These are phyloP conservation scores for Asarcornis scutulata DNA, from an alignment of 2,113 vertebrate genomes.

Conservation along the genomic window DNA sequence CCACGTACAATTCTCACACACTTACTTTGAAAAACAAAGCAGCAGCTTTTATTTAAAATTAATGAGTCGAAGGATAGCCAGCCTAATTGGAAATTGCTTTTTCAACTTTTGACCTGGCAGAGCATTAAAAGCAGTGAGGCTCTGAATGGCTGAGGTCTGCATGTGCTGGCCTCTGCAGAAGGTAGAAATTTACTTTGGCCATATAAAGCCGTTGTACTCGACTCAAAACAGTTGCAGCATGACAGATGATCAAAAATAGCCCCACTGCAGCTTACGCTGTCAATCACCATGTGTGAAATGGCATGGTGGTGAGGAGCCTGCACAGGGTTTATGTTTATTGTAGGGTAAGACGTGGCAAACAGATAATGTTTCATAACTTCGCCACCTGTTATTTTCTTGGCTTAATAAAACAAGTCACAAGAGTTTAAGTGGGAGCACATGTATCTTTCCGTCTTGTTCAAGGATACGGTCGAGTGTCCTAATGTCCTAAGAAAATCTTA, in stretches of 20 bases:
- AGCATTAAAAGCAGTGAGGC: constrained; percentile 46
- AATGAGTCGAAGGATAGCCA: not conserved
- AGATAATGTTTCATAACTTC: constrained; percentile 74
- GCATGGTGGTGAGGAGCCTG: constrained; percentile 65
- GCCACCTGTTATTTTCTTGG: constrained; percentile 78
- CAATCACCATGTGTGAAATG: constrained; percentile 84
- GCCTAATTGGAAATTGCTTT: not conserved
- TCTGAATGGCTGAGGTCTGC: constrained; percentile 59
- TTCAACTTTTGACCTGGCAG: constrained; percentile 49
- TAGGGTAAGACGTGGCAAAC: constrained; percentile 59
- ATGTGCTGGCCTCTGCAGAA: constrained; percentile 75
- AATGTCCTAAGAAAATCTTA: constrained; percentile 57
- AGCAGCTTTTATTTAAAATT: constrained; percentile 14
- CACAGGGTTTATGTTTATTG: constrained; percentile 66
- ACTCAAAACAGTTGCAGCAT: constrained; percentile 83
- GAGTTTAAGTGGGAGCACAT: constrained; percentile 49
- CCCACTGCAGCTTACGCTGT: constrained; percentile 87
- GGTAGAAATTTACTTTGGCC: constrained; percentile 84
- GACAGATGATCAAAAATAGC: constrained; percentile 95
- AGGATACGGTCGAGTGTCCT: constrained; percentile 52
- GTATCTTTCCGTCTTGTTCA: constrained; percentile 52
- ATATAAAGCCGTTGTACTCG: constrained; percentile 85
- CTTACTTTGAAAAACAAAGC: not conserved
- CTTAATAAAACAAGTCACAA: constrained; percentile 62
- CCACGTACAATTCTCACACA: not conserved